Evolutionary conservation across 1,140 invertebrate genomes (phyloP).

Genomic region (Popillia japonica): DNA sequence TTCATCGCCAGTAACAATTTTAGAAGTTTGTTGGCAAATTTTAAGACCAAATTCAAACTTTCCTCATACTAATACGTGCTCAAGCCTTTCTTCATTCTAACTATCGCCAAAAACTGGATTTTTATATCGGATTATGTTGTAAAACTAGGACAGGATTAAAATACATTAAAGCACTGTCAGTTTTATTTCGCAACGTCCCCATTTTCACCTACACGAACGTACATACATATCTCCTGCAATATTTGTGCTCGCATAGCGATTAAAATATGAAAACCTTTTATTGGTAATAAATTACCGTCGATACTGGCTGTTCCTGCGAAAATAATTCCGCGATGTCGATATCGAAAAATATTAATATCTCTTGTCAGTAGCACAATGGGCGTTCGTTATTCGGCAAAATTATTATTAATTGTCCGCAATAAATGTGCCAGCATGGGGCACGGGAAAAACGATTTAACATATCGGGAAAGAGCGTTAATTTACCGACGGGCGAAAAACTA

Average conservation of each 20-base stretch:
- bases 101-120: too few species aligned
- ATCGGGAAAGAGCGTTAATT: background rate
- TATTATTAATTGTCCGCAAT: conserved; percentile 6
- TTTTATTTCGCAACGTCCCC: too few species aligned
- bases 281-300: background rate
- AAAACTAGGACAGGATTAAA: too few species aligned
- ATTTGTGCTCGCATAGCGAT: background rate
- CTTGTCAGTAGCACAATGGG: background rate
- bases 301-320: background rate
- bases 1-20: too few species aligned
- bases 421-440: background rate
- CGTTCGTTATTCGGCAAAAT: background rate
- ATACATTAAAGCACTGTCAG: too few species aligned
- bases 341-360: conserved; percentile 12
- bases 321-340: background rate
- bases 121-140: too few species aligned
- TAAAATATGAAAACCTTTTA: background rate
- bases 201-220: too few species aligned
- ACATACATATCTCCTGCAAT: too few species aligned
- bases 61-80: too few species aligned
- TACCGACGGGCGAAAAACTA: background rate
- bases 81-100: too few species aligned
- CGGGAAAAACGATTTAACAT: background rate
- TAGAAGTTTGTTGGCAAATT: too few species aligned
- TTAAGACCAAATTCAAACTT: too few species aligned